These are phyloP conservation scores for Zapus hudsonius DNA, from an alignment of 2,113 vertebrate species.

Conservation along the genomic window DNA sequence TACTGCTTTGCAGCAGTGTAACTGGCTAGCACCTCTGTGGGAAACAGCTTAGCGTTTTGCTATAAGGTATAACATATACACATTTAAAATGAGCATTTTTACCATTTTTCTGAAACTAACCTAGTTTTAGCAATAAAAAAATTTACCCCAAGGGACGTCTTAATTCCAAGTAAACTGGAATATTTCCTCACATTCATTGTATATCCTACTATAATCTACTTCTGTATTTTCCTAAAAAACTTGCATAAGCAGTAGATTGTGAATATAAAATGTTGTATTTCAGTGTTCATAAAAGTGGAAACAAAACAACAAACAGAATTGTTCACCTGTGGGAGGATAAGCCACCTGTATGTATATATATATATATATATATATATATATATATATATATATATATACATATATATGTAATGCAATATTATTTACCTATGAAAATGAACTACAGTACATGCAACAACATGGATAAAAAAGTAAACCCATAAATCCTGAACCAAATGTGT, in stretches of 20 bases:
- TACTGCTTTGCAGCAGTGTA: neutral
- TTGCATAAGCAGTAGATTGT: neutral
- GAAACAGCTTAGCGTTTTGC: neutral
- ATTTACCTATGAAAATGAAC: constrained; percentile 44
- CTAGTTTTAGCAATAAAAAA: neutral
- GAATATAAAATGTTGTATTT: neutral
- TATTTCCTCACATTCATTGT: neutral
- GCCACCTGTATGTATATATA: too few relatives aligned
- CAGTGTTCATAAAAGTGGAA: neutral
- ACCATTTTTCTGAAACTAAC: neutral
- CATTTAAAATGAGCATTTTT: neutral
- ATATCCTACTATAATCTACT: neutral
- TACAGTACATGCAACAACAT: neutral
- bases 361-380: too few relatives aligned
- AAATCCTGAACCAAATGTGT: neutral
- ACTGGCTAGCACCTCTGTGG: neutral
- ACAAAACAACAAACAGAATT: neutral
- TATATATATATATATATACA: too few relatives aligned
- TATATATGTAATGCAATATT: neutral
- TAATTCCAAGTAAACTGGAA: neutral
- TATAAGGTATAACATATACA: neutral
- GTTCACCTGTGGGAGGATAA: neutral
- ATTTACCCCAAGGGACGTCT: neutral
- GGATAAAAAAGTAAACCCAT: neutral
- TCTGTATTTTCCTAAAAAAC: neutral